These are phyloP conservation scores for Lucilia sericata DNA, from an alignment of 1,140 invertebrate species.

Conservation along the genomic window DNA sequence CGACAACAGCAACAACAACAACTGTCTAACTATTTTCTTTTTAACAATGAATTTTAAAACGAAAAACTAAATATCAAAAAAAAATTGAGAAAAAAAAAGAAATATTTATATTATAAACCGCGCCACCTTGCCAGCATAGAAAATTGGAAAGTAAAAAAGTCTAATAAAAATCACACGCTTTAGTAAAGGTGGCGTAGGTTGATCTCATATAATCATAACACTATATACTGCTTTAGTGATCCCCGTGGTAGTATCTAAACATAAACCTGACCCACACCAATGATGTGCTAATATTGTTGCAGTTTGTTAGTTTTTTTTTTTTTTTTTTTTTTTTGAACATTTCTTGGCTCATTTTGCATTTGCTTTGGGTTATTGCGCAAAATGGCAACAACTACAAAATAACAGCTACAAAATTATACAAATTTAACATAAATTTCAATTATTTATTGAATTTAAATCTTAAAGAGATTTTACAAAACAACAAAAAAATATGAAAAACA, in stretches of 20 bases:
- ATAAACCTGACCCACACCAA: conserved; percentile 17
- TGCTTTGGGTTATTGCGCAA: conserved; percentile 6
- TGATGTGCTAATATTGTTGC: conserved; percentile 22
- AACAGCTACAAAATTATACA: conserved; percentile 12
- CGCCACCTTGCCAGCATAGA: conserved; percentile 30
- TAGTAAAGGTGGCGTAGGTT: conserved; percentile 44
- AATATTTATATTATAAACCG: conserved; percentile 4
- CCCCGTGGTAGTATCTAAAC: not conserved
- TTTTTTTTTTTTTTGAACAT: not conserved
- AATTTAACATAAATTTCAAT: conserved; percentile 38
- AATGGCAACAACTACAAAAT: not conserved
- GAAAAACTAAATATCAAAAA: conserved; percentile 15
- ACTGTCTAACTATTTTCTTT: not conserved
- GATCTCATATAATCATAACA: conserved; percentile 41
- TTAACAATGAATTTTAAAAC: conserved; percentile 35
- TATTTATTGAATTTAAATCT: conserved; percentile 41
- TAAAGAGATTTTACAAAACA: not conserved
- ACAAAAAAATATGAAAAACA: not conserved
- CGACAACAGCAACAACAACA: conserved; percentile 4
- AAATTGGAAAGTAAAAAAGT: conserved; percentile 39
- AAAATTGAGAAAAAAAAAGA: not conserved
- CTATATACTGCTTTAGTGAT: not conserved
- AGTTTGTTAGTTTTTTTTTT: not conserved
- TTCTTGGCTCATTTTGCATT: conserved; percentile 14
- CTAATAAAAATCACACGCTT: conserved; percentile 42